A percentile compares a stretch with the other conserved stretches of the same genome.
Evolutionary conservation across 1,140 invertebrate species (phyloP).

Genomic region (Scaptodrosophila lebanonensis): DNA sequence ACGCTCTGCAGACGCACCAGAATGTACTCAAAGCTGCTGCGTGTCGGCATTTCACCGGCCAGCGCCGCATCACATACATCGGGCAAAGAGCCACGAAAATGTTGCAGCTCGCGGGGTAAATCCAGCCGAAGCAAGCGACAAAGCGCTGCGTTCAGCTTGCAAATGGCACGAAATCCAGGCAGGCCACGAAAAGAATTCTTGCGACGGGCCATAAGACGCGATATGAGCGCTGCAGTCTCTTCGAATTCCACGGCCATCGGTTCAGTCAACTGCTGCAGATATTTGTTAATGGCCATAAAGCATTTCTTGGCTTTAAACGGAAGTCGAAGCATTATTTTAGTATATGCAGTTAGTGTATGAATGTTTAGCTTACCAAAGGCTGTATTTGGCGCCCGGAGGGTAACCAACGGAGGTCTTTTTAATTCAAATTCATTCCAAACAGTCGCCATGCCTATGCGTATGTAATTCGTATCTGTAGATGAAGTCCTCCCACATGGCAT

Average conservation of each 20-base stretch:
- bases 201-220: conserved; percentile 60
- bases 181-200: conserved; percentile 63
- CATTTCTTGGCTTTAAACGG: conserved; percentile 42
- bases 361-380: conserved; percentile 41
- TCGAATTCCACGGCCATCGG: conserved; percentile 38
- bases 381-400: conserved; percentile 39
- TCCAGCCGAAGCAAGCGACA: conserved; percentile 63
- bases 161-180: conserved; percentile 54
- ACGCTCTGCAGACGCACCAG: conserved; percentile 49
- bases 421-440: conserved; percentile 73
- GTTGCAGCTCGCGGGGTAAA: conserved; percentile 44
- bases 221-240: conserved; percentile 58
- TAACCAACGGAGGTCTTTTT: conserved; percentile 65
- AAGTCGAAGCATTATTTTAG: background rate
- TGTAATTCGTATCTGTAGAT: conserved; percentile 1
- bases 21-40: conserved; percentile 56
- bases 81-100: conserved; percentile 53
- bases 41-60: conserved; percentile 46
- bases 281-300: conserved; percentile 48
- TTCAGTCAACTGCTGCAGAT: conserved; percentile 32
- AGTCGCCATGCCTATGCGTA: conserved; percentile 33
- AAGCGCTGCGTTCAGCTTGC: conserved; percentile 58
- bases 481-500: background rate
- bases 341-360: background rate
- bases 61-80: conserved; percentile 44